These are phyloP conservation scores for Parnassius mnemosyne DNA, from an alignment of 2,888 invertebrate genomes.

Conservation along the genomic window DNA sequence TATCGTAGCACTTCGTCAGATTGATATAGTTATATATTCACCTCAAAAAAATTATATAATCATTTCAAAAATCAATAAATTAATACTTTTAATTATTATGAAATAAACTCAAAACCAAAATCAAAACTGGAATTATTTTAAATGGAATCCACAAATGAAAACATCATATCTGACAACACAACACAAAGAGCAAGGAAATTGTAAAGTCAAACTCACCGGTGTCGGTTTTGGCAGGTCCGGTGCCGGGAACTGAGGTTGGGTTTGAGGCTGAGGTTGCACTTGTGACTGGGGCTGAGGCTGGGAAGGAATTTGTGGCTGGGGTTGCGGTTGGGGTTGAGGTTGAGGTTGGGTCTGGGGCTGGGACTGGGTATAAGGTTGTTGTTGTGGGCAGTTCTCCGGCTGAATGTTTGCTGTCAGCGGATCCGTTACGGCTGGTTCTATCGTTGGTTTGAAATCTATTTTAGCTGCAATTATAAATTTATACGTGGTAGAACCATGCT, in stretches of 20 bases:
- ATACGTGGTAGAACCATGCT: no score
- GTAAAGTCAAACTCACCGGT: slow-evolving; percentile 44
- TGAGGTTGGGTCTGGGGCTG: slow-evolving; percentile 50
- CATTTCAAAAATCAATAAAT: no score
- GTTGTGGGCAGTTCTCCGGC: slow-evolving; percentile 9
- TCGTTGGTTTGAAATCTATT: slow-evolving; percentile 42
- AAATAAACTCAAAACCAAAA: not conserved
- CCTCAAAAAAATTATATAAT: no score
- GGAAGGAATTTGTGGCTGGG: slow-evolving; percentile 25
- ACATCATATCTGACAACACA: not conserved
- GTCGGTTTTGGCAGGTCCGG: slow-evolving; percentile 70
- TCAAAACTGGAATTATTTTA: not conserved
- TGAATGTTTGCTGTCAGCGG: slow-evolving; percentile 36
- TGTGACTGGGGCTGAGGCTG: not conserved
- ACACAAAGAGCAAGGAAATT: not conserved
- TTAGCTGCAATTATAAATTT: slow-evolving; percentile 39
- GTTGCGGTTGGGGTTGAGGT: slow-evolving; percentile 61
- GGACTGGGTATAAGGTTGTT: slow-evolving; percentile 3
- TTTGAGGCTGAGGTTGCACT: slow-evolving; percentile 1
- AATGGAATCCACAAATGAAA: slow-evolving; percentile 3
- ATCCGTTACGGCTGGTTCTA: slow-evolving; percentile 42
- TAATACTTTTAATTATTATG: not conserved
- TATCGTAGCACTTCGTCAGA: no score
- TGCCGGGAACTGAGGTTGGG: slow-evolving; percentile 36
- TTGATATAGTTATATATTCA: no score